A percentile compares a stretch with the other conserved stretches of the same genome.
Evolutionary conservation across 1,140 invertebrate genomes (phyloP).

Genomic region (Drosophila nigrodunni): DNA sequence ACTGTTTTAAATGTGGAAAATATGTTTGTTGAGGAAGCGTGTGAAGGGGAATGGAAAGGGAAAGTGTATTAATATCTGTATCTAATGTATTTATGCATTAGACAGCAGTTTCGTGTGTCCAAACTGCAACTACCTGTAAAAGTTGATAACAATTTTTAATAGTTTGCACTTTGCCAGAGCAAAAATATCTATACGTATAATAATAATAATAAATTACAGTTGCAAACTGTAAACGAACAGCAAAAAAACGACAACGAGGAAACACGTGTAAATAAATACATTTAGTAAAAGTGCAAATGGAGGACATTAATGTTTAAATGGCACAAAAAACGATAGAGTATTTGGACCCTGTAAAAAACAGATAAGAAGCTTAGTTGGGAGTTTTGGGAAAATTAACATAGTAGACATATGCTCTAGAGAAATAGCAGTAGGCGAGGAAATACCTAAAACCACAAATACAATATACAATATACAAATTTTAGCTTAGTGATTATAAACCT

Average conservation of each 20-base stretch:
- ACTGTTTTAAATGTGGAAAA: constrained; percentile 14
- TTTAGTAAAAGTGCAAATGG: constrained; percentile 41
- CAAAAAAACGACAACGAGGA: constrained; percentile 41
- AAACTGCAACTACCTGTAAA: constrained; percentile 31
- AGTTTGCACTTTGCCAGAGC: constrained; percentile 59
- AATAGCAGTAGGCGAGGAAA: no score
- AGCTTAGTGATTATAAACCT: no score
- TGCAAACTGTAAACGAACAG: constrained; percentile 58
- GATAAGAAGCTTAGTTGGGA: no score
- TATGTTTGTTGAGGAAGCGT: constrained; percentile 47
- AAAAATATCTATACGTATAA: constrained; percentile 29
- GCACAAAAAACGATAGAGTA: constrained; percentile 9
- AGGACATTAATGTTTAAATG: constrained; percentile 46
- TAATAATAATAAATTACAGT: constrained; percentile 74
- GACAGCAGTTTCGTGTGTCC: constrained; percentile 43
- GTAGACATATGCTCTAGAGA: no score
- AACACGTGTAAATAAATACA: constrained; percentile 34
- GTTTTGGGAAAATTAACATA: no score
- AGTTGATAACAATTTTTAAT: constrained; percentile 54
- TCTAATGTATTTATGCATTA: constrained; percentile 73
- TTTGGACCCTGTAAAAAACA: no score
- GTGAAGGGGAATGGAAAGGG: not conserved
- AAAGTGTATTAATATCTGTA: not conserved
- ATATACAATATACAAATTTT: no score
- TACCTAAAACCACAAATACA: no score